A percentile compares a stretch with the other conserved stretches of the same genome.
These are phyloP conservation scores for Aleiodes sp. DNA, from an alignment of 1,140 invertebrate genomes.

Conservation along the genomic window DNA sequence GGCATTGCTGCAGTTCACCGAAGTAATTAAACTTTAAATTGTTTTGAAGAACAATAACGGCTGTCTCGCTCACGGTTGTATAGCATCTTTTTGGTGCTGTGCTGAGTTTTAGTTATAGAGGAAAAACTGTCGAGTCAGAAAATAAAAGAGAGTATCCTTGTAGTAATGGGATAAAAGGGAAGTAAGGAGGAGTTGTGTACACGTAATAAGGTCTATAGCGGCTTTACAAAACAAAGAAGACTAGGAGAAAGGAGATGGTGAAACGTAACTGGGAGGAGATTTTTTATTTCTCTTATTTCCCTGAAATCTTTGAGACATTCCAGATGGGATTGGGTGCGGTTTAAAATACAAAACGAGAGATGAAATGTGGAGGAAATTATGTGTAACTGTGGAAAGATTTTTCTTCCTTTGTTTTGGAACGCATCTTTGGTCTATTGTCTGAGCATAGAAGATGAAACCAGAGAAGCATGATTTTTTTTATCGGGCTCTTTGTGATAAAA, in stretches of 20 bases:
- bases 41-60: conserved; percentile 56
- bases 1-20: conserved; percentile 52
- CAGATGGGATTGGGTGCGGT: conserved; percentile 1
- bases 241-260: neutral
- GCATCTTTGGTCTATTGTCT: no score
- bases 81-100: neutral
- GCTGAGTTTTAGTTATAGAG: neutral
- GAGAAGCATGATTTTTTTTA: no score
- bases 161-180: neutral
- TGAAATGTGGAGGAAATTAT: no score
- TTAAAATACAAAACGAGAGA: neutral
- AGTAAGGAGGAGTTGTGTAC: neutral
- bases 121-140: neutral
- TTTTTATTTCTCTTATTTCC: neutral
- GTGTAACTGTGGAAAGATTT: no score
- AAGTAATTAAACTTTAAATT: conserved; percentile 58
- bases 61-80: conserved; percentile 24
- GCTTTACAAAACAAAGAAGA: neutral
- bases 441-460: no score
- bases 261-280: neutral
- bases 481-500: no score
- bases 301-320: neutral
- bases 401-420: no score
- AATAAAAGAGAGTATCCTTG: neutral
- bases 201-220: conserved; percentile 5